Conservation (phyloP, 2,888 invertebrate species). For the Callyntrura guangdongensis region DNA sequence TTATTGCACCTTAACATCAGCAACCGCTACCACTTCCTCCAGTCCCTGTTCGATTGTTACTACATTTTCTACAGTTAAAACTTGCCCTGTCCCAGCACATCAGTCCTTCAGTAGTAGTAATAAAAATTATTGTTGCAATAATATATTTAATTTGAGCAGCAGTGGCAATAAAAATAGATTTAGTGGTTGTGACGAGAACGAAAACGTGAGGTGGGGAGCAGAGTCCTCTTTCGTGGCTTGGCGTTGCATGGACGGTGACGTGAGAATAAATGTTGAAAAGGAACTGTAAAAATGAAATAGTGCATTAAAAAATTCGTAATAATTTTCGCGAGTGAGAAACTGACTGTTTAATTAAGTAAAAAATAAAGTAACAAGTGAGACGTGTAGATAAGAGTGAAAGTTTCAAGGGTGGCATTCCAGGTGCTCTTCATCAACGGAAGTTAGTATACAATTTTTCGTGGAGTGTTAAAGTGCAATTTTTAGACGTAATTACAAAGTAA, state of each 20-base stretch:
- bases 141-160: neutral
- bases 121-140: constrained; percentile 21
- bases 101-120: constrained; percentile 42
- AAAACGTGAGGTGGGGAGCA: neutral
- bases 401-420: neutral
- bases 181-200: constrained; percentile 32
- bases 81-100: constrained; percentile 39
- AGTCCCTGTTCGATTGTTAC: constrained; percentile 23
- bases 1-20: neutral
- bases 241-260: constrained; percentile 68
- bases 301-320: neutral
- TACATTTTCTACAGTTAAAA: constrained; percentile 47
- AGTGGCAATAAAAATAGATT: constrained; percentile 16
- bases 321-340: neutral
- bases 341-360: neutral
- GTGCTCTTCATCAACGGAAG: neutral
- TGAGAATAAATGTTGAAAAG: constrained; percentile 20
- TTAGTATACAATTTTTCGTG: neutral
- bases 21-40: neutral
- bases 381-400: constrained; percentile 12
- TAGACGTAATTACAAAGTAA: constrained; percentile 15
- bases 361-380: neutral
- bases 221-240: neutral
- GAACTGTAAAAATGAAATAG: constrained; percentile 22
- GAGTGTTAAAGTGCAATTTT: constrained; percentile 49